Evolutionary conservation across 2,888 invertebrate genomes (phyloP), one percentile per base, ranked within the genome.

Genomic region (Caenorhabditis zanzibari): DNA sequence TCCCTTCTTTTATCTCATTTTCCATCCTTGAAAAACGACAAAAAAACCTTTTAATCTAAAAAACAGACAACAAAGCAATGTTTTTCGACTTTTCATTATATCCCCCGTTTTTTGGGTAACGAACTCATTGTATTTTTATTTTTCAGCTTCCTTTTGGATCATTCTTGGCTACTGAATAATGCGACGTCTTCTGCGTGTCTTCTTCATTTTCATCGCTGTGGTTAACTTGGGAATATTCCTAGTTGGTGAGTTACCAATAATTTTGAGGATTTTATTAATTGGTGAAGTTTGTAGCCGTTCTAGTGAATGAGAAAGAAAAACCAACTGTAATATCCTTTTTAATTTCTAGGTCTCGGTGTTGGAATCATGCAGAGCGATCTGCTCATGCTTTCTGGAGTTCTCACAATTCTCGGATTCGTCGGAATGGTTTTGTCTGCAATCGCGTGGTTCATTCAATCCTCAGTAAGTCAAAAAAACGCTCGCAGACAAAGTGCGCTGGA

Each of bases 371-470:
- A 82, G 19, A 84, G 79, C 32, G 88, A 88, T 47, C 64, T 88
- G 35, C 79, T 89, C 1, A 16, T 89, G 22, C 47, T 86, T 4
- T 87, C 88, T 16, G 79, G 85, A 35, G 49, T 82, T 7, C 79
- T 89, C 22, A 85, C 88, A 16, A 38, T 73, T 38, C 72, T 82
- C 14, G 89, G 89, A 19, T 84, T 87, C 19, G 22, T 86, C 12
- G 89, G 89, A 72, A 88, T 89, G 88, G 74, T 85, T 38, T 54
- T 87, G 7, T 87, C 88, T 7, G 82, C 87, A 10, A 58, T 86
- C 63, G 85, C 82, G 24, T 89, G 89, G 89, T 73, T 86, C 32
- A 54, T 85, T 26, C 76, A 84, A 58, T 81, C 89, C 16, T 81
- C 81, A 76, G 89, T 89, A 73, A 64, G 86, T 61, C 32, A 19